A percentile compares a stretch with the other conserved stretches of the same genome.
These are phyloP conservation scores for Latrodectus elegans DNA, from an alignment of 2,888 invertebrate genomes.

Conservation along the genomic window DNA sequence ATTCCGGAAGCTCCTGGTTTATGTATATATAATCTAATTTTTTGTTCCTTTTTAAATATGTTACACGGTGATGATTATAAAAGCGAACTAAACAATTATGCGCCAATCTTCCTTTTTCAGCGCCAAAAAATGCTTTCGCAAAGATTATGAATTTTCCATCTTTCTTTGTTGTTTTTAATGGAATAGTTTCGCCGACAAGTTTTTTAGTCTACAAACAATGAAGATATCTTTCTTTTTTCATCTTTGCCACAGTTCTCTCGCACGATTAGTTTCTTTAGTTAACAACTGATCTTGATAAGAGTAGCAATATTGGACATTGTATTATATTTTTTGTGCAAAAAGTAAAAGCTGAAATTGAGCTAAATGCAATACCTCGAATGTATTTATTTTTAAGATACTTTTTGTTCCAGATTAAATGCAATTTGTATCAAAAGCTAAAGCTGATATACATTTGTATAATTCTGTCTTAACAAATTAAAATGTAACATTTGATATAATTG, in stretches of 20 bases:
- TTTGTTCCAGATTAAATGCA: too few relatives aligned
- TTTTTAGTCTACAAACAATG: slow-evolving; percentile 18
- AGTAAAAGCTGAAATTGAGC: background rate
- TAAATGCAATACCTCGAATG: background rate
- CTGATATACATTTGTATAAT: too few relatives aligned
- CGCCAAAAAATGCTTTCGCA: background rate
- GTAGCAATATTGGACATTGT: background rate
- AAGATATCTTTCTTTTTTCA: slow-evolving; percentile 14
- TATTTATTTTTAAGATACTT: background rate
- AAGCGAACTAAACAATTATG: slow-evolving; percentile 65
- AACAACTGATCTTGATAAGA: background rate
- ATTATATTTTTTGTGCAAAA: background rate
- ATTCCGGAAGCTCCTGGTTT: slow-evolving; percentile 20
- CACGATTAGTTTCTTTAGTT: background rate
- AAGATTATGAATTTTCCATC: slow-evolving; percentile 42
- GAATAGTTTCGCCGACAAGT: slow-evolving; percentile 64
- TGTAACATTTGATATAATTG: too few relatives aligned
- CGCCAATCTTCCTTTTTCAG: slow-evolving; percentile 51
- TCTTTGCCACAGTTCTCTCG: slow-evolving; percentile 10
- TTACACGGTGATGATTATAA: slow-evolving; percentile 61
- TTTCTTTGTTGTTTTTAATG: slow-evolving; percentile 67
- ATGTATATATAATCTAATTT: slow-evolving; percentile 34
- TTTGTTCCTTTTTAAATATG: slow-evolving; percentile 54
- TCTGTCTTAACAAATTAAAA: too few relatives aligned
- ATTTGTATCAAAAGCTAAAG: too few relatives aligned